phyloP scores from a whole-genome alignment of 2,113 vertebrate species.

The Neogobius melanostomus region DNA sequence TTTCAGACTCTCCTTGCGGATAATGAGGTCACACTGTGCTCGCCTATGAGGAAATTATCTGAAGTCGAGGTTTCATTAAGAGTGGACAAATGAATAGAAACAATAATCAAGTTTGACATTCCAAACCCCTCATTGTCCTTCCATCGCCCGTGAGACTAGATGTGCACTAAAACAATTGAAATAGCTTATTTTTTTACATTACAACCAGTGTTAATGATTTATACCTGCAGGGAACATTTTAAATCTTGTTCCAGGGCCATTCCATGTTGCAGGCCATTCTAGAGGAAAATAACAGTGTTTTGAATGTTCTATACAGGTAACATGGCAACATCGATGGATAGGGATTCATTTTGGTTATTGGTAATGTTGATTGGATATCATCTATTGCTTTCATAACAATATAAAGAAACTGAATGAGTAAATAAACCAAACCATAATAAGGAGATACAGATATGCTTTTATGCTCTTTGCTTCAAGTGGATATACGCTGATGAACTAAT shows the following conservation, averaged over 20 bases:
- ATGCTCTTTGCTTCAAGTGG: background rate
- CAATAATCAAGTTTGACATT: background rate
- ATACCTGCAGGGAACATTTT: background rate
- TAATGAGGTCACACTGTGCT: background rate
- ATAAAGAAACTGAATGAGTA: no score
- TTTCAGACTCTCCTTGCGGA: background rate
- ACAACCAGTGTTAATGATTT: background rate
- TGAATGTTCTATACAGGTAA: no score
- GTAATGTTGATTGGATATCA: no score
- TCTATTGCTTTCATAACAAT: no score
- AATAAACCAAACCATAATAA: no score
- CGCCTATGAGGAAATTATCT: background rate
- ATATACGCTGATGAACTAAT: background rate
- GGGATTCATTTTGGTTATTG: no score
- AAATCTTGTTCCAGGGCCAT: no score
- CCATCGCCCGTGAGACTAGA: background rate
- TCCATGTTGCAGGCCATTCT: no score
- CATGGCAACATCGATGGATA: no score
- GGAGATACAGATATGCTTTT: background rate
- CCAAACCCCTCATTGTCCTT: background rate
- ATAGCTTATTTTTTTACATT: background rate
- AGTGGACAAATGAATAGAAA: background rate
- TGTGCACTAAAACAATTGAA: background rate
- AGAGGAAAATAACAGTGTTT: no score
- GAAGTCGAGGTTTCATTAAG: background rate